Evolutionary conservation across 2,888 invertebrate genomes (phyloP).

Genomic region (Spicauda simplicius): DNA sequence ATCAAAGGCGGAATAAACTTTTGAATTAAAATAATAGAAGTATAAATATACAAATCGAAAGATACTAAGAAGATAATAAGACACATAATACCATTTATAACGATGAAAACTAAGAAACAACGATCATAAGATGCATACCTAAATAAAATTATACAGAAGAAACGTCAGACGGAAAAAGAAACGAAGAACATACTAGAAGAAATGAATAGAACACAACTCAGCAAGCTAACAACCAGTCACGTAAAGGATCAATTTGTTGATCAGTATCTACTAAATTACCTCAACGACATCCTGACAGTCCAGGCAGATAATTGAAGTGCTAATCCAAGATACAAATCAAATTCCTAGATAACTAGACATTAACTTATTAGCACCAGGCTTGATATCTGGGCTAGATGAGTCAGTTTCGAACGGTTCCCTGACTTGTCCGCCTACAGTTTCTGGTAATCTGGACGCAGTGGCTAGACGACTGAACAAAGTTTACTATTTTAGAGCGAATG

Average conservation of each 20-base stretch:
- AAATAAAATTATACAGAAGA: neutral
- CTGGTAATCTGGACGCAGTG: slow-evolving; percentile 9
- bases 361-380: slow-evolving; percentile 19
- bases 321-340: slow-evolving; percentile 32
- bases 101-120: no score
- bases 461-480: slow-evolving; percentile 9
- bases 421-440: slow-evolving; percentile 28
- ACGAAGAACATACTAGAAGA: neutral
- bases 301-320: slow-evolving; percentile 24
- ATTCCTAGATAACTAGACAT: slow-evolving; percentile 27
- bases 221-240: slow-evolving; percentile 9
- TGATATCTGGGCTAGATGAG: slow-evolving; percentile 25
- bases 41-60: no score
- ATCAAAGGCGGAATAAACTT: no score
- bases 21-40: no score
- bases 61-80: no score
- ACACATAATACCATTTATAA: no score
- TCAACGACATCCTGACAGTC: slow-evolving; percentile 27
- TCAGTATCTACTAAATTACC: slow-evolving; percentile 16
- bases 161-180: neutral
- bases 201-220: neutral
- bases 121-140: no score
- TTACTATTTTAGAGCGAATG: neutral
- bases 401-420: slow-evolving; percentile 13
- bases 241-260: slow-evolving; percentile 13